Conservation (phyloP, 2,888 invertebrate species). For the Chromoteleia sp. region DNA sequence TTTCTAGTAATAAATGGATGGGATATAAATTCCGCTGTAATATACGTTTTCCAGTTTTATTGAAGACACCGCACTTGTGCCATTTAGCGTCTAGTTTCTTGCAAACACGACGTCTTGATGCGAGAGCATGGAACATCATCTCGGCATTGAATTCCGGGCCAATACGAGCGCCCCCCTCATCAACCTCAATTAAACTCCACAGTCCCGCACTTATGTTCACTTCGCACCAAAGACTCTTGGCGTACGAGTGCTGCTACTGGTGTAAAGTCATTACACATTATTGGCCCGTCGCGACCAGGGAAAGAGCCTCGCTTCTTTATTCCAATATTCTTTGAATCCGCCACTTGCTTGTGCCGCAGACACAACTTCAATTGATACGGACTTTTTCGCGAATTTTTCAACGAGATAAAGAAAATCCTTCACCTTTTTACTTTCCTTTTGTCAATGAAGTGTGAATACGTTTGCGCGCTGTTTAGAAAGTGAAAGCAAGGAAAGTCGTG, state of each 20-base stretch:
- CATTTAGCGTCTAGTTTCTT: conserved; percentile 69
- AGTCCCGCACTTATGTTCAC: conserved; percentile 83
- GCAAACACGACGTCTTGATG: conserved; percentile 73
- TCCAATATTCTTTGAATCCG: conserved; percentile 19
- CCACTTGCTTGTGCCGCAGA: neutral
- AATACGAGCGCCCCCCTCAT: conserved; percentile 85
- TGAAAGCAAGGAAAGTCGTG: conserved; percentile 50
- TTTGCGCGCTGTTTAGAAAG: conserved; percentile 41
- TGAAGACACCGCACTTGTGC: conserved; percentile 45
- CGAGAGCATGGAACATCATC: conserved; percentile 81
- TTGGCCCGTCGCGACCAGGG: conserved; percentile 73
- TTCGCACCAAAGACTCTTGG: conserved; percentile 81
- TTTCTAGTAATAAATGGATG: neutral
- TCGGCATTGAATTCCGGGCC: conserved; percentile 84
- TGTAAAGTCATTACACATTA: conserved; percentile 78
- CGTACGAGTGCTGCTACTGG: conserved; percentile 71
- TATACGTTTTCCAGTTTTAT: conserved; percentile 51
- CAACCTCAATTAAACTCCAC: conserved; percentile 85
- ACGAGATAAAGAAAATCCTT: neutral
- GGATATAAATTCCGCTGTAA: conserved; percentile 23
- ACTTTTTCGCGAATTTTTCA: conserved; percentile 5
- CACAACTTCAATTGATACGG: conserved; percentile 3
- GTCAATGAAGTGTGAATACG: conserved; percentile 39
- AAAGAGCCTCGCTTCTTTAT: conserved; percentile 66
- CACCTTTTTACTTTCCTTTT: conserved; percentile 27